Evolutionary conservation across 2,113 vertebrate species (phyloP).

Genomic region (Microtus richardsoni): DNA sequence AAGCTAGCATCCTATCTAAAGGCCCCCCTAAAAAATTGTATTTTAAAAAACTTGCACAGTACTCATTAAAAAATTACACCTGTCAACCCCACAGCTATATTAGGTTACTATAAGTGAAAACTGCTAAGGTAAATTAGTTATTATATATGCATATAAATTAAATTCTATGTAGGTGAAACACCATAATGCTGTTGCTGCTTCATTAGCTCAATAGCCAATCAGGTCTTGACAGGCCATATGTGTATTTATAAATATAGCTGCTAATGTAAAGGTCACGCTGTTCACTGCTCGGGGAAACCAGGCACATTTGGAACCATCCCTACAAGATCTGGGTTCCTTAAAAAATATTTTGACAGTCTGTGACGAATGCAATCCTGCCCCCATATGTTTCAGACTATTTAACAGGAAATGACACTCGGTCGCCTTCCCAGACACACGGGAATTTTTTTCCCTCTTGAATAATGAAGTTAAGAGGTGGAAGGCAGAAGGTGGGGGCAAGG

Average conservation of each 20-base stretch:
- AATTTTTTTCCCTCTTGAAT: slow-evolving; percentile 57
- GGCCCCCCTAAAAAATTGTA: not conserved
- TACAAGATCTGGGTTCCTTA: slow-evolving; percentile 77
- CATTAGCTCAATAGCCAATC: slow-evolving; percentile 58
- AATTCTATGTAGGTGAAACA: slow-evolving; percentile 62
- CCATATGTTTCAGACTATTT: slow-evolving; percentile 82
- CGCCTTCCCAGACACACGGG: slow-evolving; percentile 65
- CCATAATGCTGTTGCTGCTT: slow-evolving; percentile 23
- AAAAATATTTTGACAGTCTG: slow-evolving; percentile 83
- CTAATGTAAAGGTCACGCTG: slow-evolving; percentile 78
- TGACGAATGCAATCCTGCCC: slow-evolving; percentile 81
- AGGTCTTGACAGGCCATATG: slow-evolving; percentile 72
- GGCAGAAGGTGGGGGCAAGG: not conserved
- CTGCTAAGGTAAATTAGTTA: slow-evolving; percentile 56
- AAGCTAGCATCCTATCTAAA: not conserved
- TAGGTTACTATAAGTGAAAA: slow-evolving; percentile 26
- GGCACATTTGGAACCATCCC: slow-evolving; percentile 78
- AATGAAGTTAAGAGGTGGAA: slow-evolving; percentile 54
- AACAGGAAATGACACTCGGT: slow-evolving; percentile 76
- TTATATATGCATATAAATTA: not conserved
- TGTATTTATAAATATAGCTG: slow-evolving; percentile 79
- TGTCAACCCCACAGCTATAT: slow-evolving; percentile 48
- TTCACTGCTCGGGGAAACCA: slow-evolving; percentile 74
- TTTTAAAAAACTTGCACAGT: slow-evolving; percentile 1
- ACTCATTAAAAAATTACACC: slow-evolving; percentile 50